These are phyloP conservation scores for Orthosia gothica DNA, from an alignment of 2,888 invertebrate species.

Conservation along the genomic window DNA sequence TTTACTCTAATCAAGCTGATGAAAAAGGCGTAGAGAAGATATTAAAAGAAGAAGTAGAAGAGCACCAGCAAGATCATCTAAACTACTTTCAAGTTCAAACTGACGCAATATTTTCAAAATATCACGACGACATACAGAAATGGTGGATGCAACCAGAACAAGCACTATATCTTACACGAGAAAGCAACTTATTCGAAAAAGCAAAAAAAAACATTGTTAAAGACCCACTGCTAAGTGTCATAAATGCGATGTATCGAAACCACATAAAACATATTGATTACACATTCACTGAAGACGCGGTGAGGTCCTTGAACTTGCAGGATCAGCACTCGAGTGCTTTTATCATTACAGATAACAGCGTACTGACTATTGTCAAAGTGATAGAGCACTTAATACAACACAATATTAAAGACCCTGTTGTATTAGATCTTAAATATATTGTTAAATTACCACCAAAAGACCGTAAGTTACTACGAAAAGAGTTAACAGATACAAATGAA, in stretches of 20 bases:
- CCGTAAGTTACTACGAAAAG: not conserved
- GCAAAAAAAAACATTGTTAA: slow-evolving; percentile 19
- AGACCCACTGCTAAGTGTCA: slow-evolving; percentile 35
- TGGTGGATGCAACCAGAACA: slow-evolving; percentile 52
- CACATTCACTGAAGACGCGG: slow-evolving; percentile 22
- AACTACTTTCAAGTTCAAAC: slow-evolving; percentile 15
- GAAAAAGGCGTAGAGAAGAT: slow-evolving; percentile 35
- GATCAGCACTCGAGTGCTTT: not conserved
- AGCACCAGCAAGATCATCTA: not conserved
- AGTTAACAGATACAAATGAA: not conserved
- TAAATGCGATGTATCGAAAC: slow-evolving; percentile 12
- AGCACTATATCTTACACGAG: slow-evolving; percentile 41
- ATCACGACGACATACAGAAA: slow-evolving; percentile 48
- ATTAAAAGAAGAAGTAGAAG: slow-evolving; percentile 45
- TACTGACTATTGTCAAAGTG: slow-evolving; percentile 17
- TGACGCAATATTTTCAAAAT: slow-evolving; percentile 48
- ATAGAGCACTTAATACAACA: slow-evolving; percentile 8
- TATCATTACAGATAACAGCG: slow-evolving; percentile 22
- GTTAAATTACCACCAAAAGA: slow-evolving; percentile 12
- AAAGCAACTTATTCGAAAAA: slow-evolving; percentile 9
- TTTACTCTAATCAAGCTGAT: slow-evolving; percentile 46
- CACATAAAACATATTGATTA: slow-evolving; percentile 24
- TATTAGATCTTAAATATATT: slow-evolving; percentile 29
- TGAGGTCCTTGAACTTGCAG: slow-evolving; percentile 20
- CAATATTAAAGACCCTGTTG: not conserved